A percentile compares a stretch with the other conserved stretches of the same genome.
Evolutionary conservation across 2,888 invertebrate genomes (phyloP).

Genomic region (Dioctria linearis): DNA sequence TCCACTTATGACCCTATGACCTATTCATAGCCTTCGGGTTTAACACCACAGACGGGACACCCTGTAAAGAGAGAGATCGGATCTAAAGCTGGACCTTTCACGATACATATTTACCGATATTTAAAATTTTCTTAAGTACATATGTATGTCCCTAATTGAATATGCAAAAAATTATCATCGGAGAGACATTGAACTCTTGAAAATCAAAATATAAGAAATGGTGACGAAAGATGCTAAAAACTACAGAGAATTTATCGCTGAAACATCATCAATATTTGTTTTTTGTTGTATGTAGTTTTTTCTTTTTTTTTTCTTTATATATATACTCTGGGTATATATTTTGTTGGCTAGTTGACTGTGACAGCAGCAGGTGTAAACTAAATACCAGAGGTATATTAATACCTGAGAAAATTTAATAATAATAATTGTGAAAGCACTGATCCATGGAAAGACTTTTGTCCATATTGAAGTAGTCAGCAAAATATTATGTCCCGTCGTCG

Average conservation of each 20-base stretch:
- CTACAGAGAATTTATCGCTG: slow-evolving; percentile 28
- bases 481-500: background rate
- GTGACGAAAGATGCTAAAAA: background rate
- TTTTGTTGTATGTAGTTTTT: no score
- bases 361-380: slow-evolving; percentile 19
- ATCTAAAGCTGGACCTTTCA: no score
- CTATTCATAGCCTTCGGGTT: no score
- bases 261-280: background rate
- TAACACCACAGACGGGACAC: no score
- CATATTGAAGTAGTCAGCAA: background rate
- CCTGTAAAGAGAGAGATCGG: no score
- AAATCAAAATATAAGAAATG: background rate
- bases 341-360: background rate
- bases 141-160: no score
- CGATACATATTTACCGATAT: no score
- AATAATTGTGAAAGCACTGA: slow-evolving; percentile 40
- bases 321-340: no score
- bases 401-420: background rate
- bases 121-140: no score
- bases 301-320: no score
- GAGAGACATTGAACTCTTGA: slow-evolving; percentile 1
- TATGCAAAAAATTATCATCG: no score
- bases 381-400: background rate
- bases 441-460: slow-evolving; percentile 32
- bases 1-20: no score